Evolutionary conservation across 64 coral and sea anemone species (phyloP).

Genomic region (Actinia equina): DNA sequence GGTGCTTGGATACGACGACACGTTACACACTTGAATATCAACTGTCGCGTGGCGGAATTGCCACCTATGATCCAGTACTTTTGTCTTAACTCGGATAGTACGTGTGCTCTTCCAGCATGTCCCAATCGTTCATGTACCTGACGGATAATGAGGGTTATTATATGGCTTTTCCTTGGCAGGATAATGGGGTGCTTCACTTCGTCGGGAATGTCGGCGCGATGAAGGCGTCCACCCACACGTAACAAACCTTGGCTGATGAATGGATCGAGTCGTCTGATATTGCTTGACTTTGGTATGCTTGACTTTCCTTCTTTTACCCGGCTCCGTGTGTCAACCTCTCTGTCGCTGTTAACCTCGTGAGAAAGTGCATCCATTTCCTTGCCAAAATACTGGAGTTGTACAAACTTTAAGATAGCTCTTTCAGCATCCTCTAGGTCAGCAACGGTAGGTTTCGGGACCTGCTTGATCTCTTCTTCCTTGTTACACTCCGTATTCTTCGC

Average conservation of each 20-base stretch:
- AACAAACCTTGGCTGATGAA: background rate
- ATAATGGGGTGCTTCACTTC: slow-evolving; percentile 12
- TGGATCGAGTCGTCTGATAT: slow-evolving; percentile 2
- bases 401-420: background rate
- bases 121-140: background rate
- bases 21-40: background rate
- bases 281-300: background rate
- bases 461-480: too few relatives aligned
- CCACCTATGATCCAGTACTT: background rate
- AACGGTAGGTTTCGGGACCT: background rate
- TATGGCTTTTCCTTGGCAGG: background rate
- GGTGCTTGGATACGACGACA: background rate
- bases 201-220: background rate
- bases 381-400: background rate
- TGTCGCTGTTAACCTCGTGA: background rate
- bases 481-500: background rate
- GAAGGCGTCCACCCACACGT: slow-evolving; percentile 9
- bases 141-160: slow-evolving; percentile 2
- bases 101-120: background rate
- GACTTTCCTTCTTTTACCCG: background rate
- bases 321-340: background rate
- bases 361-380: background rate
- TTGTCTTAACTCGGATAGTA: background rate
- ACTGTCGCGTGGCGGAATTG: background rate
- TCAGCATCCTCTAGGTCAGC: slow-evolving; percentile 14